Base-by-base conservation (phyloP, 2,888 invertebrate species). In the Dicycla oo region DNA sequence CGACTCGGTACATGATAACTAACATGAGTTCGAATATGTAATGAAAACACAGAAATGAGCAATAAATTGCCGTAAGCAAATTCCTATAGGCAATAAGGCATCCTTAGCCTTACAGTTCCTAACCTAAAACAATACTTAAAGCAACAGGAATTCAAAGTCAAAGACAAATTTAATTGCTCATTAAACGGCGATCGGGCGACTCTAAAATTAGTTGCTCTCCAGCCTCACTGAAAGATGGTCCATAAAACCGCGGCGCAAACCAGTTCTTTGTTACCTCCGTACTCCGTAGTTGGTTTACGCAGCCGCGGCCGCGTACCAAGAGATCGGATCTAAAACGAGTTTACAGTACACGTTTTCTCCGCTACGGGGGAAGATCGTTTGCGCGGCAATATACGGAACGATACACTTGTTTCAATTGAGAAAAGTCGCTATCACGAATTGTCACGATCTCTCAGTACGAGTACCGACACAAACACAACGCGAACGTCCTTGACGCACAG, bases 181-280 rank as follows among this genome's bases (percentile, higher is more conserved):
- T 86, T 87, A 88, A 88, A 84, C 81, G 69, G 70, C 70, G 69
- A 82, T 76, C 75, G 75, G 68, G 69, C 69, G 80, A 73, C 75
- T 86, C 86, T 89, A 88, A 91, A 88, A 88, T 88, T 88, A 88
- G 84, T 85, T 81, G 82, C 80, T 66, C 81, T 81, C 82, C 83
- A 79, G 70, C 86, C 82, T 81, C 79, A 77, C 80, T 87, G 85
- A 87, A 83, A 84, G 86, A 88, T 86, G 85, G 84, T 76, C 80
- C 84, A 90, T 89, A 89, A 89, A 88, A 87, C 88, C 88, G 88
- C 88, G 85, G 82, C 88, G 88, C 86, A 91, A 91, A 93, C 91
- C 92, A 90, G 92, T 92, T 92, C 90, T 92, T 91, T 91, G 92
- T 91, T 91, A 87, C 85, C 86, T 86, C 83, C 84, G 79, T 84